phyloP scores from a whole-genome alignment of 2,888 invertebrate species.

The Myopa tessellatipennis region DNA sequence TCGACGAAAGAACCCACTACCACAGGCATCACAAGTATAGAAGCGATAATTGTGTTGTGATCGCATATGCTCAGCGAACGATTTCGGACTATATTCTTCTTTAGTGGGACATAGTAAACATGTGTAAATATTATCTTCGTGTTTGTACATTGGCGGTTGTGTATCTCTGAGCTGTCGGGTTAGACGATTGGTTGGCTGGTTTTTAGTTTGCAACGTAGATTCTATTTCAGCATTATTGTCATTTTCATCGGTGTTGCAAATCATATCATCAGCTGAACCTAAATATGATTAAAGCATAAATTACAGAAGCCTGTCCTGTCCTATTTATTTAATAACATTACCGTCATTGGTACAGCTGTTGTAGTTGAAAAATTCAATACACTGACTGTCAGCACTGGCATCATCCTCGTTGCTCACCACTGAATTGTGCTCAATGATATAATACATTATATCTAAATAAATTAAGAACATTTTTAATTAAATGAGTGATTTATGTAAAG shows the following conservation, averaged over 20 bases:
- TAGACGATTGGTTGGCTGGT: not conserved
- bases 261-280: not conserved
- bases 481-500: not conserved
- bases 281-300: not conserved
- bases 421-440: conserved; percentile 36
- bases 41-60: conserved; percentile 73
- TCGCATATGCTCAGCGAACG: conserved; percentile 75
- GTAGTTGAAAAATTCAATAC: conserved; percentile 15
- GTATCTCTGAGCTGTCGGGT: conserved; percentile 26
- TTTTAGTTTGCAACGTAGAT: not conserved
- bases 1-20: conserved; percentile 74
- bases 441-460: conserved; percentile 45
- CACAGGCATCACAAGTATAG: conserved; percentile 80
- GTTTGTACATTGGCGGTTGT: conserved; percentile 41
- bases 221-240: not conserved
- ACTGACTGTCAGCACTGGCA: conserved; percentile 9
- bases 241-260: not conserved
- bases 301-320: not conserved
- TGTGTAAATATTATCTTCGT: conserved; percentile 41
- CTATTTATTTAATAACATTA: not conserved
- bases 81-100: conserved; percentile 69
- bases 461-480: not conserved
- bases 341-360: conserved; percentile 10
- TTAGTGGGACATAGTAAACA: conserved; percentile 46
- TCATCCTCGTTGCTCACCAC: conserved; percentile 23